Conservation (phyloP, 2,113 vertebrate species). For the Nymphicus hollandicus region DNA sequence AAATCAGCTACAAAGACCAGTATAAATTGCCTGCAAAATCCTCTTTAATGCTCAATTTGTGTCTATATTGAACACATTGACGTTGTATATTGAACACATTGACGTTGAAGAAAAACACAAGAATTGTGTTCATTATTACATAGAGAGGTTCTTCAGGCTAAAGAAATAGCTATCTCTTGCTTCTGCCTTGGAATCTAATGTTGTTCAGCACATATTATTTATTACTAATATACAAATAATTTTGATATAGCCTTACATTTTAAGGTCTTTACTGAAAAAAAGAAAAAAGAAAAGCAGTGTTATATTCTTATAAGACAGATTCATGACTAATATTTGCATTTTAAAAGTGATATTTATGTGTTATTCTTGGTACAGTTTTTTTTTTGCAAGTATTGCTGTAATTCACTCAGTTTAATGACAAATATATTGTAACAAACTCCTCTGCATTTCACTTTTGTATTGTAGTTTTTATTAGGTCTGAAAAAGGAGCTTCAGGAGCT, state of each 20-base stretch:
- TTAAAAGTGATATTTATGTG: background rate
- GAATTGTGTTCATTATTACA: background rate
- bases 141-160: background rate
- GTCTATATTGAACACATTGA: background rate
- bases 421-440: background rate
- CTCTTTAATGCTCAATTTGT: slow-evolving; percentile 7
- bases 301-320: background rate
- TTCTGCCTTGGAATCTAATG: background rate
- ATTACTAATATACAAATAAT: background rate
- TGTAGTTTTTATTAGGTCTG: background rate
- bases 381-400: background rate
- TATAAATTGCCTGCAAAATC: background rate
- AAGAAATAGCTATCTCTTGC: background rate
- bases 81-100: background rate
- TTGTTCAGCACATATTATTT: background rate
- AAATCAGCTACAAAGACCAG: background rate
- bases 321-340: background rate
- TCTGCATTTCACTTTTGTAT: background rate
- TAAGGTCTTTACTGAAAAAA: background rate
- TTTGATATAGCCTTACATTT: background rate
- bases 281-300: background rate
- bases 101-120: background rate
- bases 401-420: background rate
- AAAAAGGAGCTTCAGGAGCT: background rate
- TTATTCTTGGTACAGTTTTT: background rate